A percentile compares a stretch with the other conserved stretches of the same genome.
Evolutionary conservation across 2,797 vertebrate species (phyloP).

Genomic region (Momotus momota): DNA sequence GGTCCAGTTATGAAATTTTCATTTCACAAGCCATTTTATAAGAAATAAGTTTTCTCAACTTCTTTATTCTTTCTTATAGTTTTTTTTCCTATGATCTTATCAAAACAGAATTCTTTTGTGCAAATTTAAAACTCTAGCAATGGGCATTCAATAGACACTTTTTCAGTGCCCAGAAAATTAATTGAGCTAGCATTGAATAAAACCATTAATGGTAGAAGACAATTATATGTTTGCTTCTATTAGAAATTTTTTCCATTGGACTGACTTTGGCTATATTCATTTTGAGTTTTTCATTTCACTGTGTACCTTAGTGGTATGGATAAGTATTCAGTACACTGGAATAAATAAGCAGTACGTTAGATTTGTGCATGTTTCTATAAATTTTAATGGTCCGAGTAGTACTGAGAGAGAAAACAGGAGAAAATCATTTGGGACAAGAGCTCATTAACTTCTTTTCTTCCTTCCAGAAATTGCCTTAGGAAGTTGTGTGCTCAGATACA

Average conservation of each 20-base stretch:
- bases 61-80: background rate
- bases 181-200: background rate
- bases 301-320: background rate
- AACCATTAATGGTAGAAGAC: background rate
- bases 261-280: background rate
- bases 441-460: background rate
- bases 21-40: background rate
- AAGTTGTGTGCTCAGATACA: background rate
- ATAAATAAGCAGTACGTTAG: background rate
- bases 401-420: background rate
- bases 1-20: background rate
- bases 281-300: background rate
- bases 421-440: background rate
- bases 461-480: background rate
- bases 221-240: background rate
- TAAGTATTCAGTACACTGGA: background rate
- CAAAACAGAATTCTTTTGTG: background rate
- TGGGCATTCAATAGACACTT: background rate
- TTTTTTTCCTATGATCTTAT: fast-evolving
- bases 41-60: background rate
- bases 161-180: background rate
- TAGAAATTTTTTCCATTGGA: background rate
- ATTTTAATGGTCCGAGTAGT: background rate
- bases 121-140: background rate
- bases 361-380: background rate